Evolutionary conservation across 2,113 vertebrate species (phyloP).

Genomic region (Eulacestoma nigropectus): DNA sequence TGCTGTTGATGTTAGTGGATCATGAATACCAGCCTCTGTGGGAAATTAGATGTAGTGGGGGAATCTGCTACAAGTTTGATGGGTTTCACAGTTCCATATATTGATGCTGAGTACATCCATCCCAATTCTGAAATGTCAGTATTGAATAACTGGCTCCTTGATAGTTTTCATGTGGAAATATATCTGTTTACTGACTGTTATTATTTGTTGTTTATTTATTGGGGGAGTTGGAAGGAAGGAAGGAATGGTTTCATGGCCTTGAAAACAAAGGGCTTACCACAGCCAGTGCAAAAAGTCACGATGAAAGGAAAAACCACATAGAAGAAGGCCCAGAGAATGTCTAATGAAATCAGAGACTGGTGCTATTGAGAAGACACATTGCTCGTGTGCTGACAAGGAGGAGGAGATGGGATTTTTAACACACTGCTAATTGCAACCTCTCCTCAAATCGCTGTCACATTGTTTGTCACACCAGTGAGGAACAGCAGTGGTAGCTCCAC

Average conservation of each 20-base stretch:
- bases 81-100: neutral
- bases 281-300: neutral
- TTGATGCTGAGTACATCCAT: neutral
- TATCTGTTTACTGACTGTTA: neutral
- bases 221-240: neutral
- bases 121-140: neutral
- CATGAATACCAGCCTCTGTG: neutral
- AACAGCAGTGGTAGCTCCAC: accelerated
- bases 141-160: neutral
- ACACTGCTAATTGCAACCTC: neutral
- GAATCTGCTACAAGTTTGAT: neutral
- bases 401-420: neutral
- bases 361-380: neutral
- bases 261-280: neutral
- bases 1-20: neutral
- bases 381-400: neutral
- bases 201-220: neutral
- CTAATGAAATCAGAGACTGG: neutral
- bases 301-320: neutral
- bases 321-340: neutral
- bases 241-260: neutral
- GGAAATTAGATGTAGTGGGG: neutral
- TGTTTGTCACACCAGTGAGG: neutral
- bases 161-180: neutral
- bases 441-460: neutral